These are phyloP conservation scores for Mastigias papua DNA, from an alignment of 30 jellyfish, hydroid and myxozoan genomes.

Conservation along the genomic window DNA sequence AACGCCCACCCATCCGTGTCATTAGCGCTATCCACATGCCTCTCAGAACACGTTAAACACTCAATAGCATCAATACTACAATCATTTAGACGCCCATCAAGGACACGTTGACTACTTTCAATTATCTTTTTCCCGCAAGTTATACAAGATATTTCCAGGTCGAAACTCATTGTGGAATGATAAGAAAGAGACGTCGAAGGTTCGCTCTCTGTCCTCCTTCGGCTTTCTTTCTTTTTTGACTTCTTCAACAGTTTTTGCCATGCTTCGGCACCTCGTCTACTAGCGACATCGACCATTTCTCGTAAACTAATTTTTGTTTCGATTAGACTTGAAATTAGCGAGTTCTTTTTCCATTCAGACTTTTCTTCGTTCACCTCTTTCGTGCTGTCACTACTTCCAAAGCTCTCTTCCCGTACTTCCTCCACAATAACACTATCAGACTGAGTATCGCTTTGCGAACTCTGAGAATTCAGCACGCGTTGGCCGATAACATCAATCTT, in stretches of 20 bases:
- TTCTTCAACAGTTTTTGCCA: slow-evolving; percentile 84
- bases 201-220: slow-evolving; percentile 59
- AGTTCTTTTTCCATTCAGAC: slow-evolving; percentile 70
- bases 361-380: slow-evolving; percentile 30
- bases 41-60: slow-evolving; percentile 81
- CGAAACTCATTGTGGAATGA: slow-evolving; percentile 76
- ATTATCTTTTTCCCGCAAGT: slow-evolving; percentile 95
- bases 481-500: slow-evolving; percentile 30
- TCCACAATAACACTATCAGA: slow-evolving; percentile 41
- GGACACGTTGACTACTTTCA: slow-evolving; percentile 83
- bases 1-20: slow-evolving; percentile 59
- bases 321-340: slow-evolving; percentile 84
- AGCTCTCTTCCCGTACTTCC: slow-evolving; percentile 34
- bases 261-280: slow-evolving; percentile 90
- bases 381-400: slow-evolving; percentile 38
- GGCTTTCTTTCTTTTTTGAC: slow-evolving; percentile 28
- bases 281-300: slow-evolving; percentile 96
- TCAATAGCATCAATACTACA: slow-evolving; percentile 70
- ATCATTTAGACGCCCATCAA: slow-evolving; percentile 70
- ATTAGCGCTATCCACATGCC: slow-evolving; percentile 25
- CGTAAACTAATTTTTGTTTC: slow-evolving; percentile 92
- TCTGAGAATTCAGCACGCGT: slow-evolving; percentile 33
- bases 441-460: slow-evolving; percentile 65
- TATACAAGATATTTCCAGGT: slow-evolving; percentile 85
- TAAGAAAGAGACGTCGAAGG: slow-evolving; percentile 49